Base-by-base conservation (phyloP, 2,888 invertebrate genomes). In the Ypsolopha scabrella region DNA sequence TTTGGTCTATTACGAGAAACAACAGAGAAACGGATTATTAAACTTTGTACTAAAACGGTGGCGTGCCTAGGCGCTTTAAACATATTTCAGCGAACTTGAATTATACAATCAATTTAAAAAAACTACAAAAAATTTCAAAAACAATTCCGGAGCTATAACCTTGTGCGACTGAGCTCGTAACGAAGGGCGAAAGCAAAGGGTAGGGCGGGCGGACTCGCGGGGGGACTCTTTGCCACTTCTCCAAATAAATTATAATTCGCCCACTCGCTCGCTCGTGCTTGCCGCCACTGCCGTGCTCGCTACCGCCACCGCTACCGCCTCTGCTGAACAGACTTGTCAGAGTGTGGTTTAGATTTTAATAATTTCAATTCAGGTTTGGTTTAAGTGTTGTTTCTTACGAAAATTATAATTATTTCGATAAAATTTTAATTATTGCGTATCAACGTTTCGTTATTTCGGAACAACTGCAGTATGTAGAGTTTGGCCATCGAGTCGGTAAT, bases 241-340 rank as follows among this genome's bases (percentile, higher is more conserved):
- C 80, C 87, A 87, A 87, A 87, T 87, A 87, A 87, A 87, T 87
- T 87, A 87, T 87, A 87, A 87, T 87, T 87, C 83, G 75, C 82
- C 58, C 36, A 9, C 36, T 35, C 52, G 35, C 45, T 13, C 33
- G 11, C 41, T 34, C 14, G 24, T 36, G 36, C 47, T 8, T 4
- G 4, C 24, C 24, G 24, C 47, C 36, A 13, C 47, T 36, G n/a
- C 47, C 37, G 47, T 36, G n/a, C 24, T 7, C 47, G 47, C 47
- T 36, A 36, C 47, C 13, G 37, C 10, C 13, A 6, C 43, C 43
- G 43, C 43, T 8, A 11, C 39, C 43, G 43, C 43, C 14, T 14
- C 43, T 13, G 14, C 43, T 24, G 24, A 24, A 24, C 2, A 24
- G 24, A n/a, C n/a, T n/a, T 24, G 2, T 24, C 2, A 3, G 24